These are phyloP conservation scores for Protonemura montana DNA, from an alignment of 2,888 invertebrate genomes.

Conservation along the genomic window DNA sequence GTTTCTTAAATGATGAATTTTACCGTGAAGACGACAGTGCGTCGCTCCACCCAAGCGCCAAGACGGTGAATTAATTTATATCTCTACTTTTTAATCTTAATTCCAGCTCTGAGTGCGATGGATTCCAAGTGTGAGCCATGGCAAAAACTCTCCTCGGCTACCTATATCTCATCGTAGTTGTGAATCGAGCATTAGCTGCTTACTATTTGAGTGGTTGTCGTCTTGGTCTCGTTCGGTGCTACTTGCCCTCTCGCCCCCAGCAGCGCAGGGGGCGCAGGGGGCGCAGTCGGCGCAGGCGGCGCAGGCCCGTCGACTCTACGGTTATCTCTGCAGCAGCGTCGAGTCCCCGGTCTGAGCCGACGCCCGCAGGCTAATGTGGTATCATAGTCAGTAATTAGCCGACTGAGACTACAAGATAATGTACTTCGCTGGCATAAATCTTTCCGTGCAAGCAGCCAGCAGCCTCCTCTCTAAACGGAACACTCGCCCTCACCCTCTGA, in stretches of 20 bases:
- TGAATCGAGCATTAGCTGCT: slow-evolving; percentile 19
- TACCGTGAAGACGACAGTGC: too few relatives aligned
- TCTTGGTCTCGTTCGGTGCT: slow-evolving; percentile 27
- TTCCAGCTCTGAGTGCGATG: neutral
- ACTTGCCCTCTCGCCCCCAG: slow-evolving; percentile 27
- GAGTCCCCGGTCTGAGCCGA: slow-evolving; percentile 53
- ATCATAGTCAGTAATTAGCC: slow-evolving; percentile 66
- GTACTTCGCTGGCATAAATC: slow-evolving; percentile 64
- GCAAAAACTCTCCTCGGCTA: neutral
- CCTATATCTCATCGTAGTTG: slow-evolving; percentile 12
- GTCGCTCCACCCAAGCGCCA: neutral
- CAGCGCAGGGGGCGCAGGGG: neutral
- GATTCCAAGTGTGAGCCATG: neutral
- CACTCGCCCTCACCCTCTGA: slow-evolving; percentile 39
- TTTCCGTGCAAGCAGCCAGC: slow-evolving; percentile 53
- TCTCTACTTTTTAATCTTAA: neutral
- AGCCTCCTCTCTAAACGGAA: slow-evolving; percentile 45
- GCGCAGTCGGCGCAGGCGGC: slow-evolving; percentile 1
- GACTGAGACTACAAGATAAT: slow-evolving; percentile 66
- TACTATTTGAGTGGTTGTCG: slow-evolving; percentile 37
- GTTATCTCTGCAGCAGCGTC: slow-evolving; percentile 50
- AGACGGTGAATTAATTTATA: neutral
- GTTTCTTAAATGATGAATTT: too few relatives aligned
- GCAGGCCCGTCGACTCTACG: slow-evolving; percentile 41
- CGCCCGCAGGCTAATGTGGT: slow-evolving; percentile 63